A percentile compares a stretch with the other conserved stretches of the same genome.
phyloP scores from a whole-genome alignment of 2,113 vertebrate genomes.

The Passer domesticus region DNA sequence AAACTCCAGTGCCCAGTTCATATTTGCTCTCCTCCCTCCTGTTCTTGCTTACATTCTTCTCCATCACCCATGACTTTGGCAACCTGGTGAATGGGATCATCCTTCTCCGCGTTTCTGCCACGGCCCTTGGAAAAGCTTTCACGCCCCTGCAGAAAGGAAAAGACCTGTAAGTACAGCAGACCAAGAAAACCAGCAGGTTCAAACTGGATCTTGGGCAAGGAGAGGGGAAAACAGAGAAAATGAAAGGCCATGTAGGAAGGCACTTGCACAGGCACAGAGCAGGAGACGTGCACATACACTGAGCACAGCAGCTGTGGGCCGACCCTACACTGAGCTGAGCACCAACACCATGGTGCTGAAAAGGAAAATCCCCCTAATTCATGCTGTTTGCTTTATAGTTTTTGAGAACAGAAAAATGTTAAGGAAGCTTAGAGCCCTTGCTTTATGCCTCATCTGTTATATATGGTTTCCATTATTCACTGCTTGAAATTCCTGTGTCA shows the following conservation, averaged over 20 bases:
- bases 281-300: accelerated
- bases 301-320: accelerated
- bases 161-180: neutral
- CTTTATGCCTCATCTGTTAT: neutral
- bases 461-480: neutral
- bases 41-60: neutral
- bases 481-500: neutral
- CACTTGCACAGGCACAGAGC: too few species aligned
- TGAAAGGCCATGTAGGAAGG: neutral
- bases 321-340: accelerated
- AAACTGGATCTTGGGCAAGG: neutral
- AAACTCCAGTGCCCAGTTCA: neutral
- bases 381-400: neutral
- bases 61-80: neutral
- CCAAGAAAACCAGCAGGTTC: neutral
- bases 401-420: neutral
- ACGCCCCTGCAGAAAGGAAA: neutral
- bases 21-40: neutral
- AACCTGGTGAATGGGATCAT: accelerated
- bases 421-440: neutral
- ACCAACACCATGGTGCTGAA: neutral
- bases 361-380: neutral
- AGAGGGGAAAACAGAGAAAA: neutral
- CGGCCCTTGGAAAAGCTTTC: neutral
- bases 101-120: neutral